phyloP scores from a whole-genome alignment of 1,140 invertebrate genomes.

The Drosophila prosaltans region DNA sequence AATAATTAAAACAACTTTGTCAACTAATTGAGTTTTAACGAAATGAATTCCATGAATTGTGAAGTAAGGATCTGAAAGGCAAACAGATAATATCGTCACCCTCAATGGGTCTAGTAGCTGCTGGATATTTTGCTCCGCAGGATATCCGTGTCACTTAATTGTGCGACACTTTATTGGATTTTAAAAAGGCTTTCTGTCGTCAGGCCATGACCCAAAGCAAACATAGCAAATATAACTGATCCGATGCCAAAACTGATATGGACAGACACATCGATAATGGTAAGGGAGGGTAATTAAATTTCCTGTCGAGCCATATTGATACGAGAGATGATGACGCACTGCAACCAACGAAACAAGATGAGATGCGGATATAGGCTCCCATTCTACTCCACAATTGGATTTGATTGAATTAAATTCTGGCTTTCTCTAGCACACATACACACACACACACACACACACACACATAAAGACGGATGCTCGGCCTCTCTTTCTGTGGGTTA shows the following conservation, averaged over 20 bases:
- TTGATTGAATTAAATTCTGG: constrained; percentile 71
- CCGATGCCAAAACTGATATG: neutral
- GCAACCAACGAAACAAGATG: neutral
- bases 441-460: constrained; percentile 6
- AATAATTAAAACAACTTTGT: constrained; percentile 47
- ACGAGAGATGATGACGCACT: constrained; percentile 67
- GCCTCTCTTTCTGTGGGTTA: constrained; percentile 29
- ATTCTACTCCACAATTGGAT: constrained; percentile 43
- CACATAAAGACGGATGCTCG: constrained; percentile 3
- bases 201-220: constrained; percentile 44
- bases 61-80: constrained; percentile 45
- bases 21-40: constrained; percentile 56
- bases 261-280: neutral
- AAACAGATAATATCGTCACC: constrained; percentile 43
- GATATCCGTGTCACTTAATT: constrained; percentile 77
- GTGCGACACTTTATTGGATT: constrained; percentile 79
- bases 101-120: constrained; percentile 7
- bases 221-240: constrained; percentile 14
- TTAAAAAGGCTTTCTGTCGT: constrained; percentile 63
- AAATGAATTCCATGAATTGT: constrained; percentile 14
- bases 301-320: constrained; percentile 69
- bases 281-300: constrained; percentile 67
- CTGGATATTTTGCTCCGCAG: constrained; percentile 47
- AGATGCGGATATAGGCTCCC: constrained; percentile 4
- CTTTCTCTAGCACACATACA: constrained; percentile 19